Evolutionary conservation across 2,888 invertebrate genomes (phyloP), one percentile per base, ranked within the genome.

Genomic region (Standfussiana lucernea): DNA sequence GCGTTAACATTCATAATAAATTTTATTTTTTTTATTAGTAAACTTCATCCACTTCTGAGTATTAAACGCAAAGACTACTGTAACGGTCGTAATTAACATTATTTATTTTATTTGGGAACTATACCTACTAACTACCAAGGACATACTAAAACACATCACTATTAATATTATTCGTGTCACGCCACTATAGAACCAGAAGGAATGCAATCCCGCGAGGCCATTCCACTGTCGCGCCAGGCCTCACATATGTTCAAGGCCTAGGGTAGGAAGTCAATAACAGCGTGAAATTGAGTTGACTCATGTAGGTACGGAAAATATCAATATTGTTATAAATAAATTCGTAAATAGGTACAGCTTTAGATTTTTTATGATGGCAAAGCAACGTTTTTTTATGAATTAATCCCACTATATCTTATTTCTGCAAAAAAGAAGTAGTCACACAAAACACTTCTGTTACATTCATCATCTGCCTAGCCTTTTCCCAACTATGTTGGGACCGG

Each of bases 131-230:
- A 45, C 28, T 2, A 35, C 0, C 8, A 42, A 24, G 32, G 37
- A 18, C n/a, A n/a, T n/a, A n/a, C 18, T 59, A 24, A 70, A 79
- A n/a, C 32, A 21, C 18, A n/a, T n/a, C n/a, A n/a, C n/a, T n/a
- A 42, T 6, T 76, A 72, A 75, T 72, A n/a, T 59, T 32, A 83
- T 83, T 81, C 64, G n/a, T 67, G 32, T 71, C 82, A 77, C 50
- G 67, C 32, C 35, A 37, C 13, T 77, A 64, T 69, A 2, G 42
- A 37, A 70, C 42, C 28, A 77, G 47, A 21, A 15, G 47, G 64
- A 80, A 84, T 82, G 82, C 84, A 80, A 73, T 78, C 56, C 64
- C 61, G n/a, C 62, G 59, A 86, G 71, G 79, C 73, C 76, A 75
- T 79, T 59, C 77, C 66, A 45, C 15, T 66, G 73, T 76, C 65